These are phyloP conservation scores for Picathartes gymnocephalus DNA, from an alignment of 2,113 vertebrate species.

Conservation along the genomic window DNA sequence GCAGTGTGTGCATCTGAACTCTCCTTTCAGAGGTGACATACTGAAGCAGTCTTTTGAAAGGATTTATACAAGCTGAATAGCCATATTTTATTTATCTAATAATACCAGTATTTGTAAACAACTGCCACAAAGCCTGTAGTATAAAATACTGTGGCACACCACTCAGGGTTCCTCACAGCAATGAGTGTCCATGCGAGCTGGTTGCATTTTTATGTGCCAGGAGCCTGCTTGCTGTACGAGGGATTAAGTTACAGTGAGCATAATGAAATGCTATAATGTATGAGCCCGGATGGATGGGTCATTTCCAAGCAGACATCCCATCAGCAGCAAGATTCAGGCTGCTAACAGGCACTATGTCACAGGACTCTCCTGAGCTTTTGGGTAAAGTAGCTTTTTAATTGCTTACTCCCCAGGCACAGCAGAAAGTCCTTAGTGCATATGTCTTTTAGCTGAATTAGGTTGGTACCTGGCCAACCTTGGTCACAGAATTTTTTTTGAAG, in stretches of 20 bases:
- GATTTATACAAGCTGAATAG: background rate
- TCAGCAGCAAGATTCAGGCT: background rate
- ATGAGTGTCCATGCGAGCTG: rapidly evolving
- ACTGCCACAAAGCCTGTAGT: background rate
- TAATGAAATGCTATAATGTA: background rate
- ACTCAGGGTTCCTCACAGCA: background rate
- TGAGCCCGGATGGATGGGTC: background rate
- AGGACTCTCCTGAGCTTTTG: background rate
- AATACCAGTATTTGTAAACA: background rate
- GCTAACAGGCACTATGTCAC: background rate
- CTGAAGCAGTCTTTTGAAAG: background rate
- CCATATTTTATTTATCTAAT: background rate
- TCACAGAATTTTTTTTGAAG: background rate
- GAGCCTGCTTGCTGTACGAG: background rate
- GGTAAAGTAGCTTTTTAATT: background rate
- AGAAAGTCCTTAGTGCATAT: background rate
- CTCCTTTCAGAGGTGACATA: background rate
- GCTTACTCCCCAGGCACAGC: background rate
- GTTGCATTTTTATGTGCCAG: background rate
- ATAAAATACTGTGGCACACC: background rate
- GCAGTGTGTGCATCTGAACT: background rate
- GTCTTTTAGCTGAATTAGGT: background rate
- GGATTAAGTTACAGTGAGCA: background rate
- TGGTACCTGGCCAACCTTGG: background rate
- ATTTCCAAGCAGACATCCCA: background rate